phyloP scores from a whole-genome alignment of 2,113 vertebrate species.

The Sinosuthora webbiana region DNA sequence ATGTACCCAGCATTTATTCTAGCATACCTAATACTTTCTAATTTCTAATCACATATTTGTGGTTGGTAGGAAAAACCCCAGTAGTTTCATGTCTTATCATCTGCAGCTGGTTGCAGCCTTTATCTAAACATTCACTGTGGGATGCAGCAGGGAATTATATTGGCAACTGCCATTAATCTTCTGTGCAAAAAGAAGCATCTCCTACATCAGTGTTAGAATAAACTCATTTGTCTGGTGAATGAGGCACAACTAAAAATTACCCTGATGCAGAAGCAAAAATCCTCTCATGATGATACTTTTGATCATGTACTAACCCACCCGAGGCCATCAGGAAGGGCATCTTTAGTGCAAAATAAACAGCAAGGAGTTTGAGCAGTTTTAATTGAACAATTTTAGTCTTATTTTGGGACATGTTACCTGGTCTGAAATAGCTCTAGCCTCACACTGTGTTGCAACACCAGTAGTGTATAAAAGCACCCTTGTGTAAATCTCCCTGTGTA shows the following conservation, averaged over 20 bases:
- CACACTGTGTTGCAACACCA: rapidly evolving
- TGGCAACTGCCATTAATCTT: conserved; percentile 47
- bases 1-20: not conserved
- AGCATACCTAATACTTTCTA: not conserved
- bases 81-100: conserved; percentile 7
- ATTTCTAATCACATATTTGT: not conserved
- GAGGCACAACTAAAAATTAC: conserved; percentile 21
- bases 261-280: conserved; percentile 4
- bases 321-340: not conserved
- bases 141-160: conserved; percentile 2
- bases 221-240: conserved; percentile 34
- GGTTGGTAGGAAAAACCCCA: not conserved
- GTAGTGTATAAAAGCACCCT: not conserved
- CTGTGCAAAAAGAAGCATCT: not conserved
- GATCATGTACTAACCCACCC: not conserved
- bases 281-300: not conserved
- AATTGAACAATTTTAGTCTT: not conserved
- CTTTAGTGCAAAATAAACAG: not conserved
- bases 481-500: rapidly evolving
- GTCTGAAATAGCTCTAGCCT: not conserved
- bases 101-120: conserved; percentile 30
- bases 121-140: conserved; percentile 25
- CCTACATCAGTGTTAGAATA: conserved; percentile 3
- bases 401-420: not conserved
- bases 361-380: not conserved